phyloP scores from a whole-genome alignment of 2,797 vertebrate species.

The Sorex maritimensis region DNA sequence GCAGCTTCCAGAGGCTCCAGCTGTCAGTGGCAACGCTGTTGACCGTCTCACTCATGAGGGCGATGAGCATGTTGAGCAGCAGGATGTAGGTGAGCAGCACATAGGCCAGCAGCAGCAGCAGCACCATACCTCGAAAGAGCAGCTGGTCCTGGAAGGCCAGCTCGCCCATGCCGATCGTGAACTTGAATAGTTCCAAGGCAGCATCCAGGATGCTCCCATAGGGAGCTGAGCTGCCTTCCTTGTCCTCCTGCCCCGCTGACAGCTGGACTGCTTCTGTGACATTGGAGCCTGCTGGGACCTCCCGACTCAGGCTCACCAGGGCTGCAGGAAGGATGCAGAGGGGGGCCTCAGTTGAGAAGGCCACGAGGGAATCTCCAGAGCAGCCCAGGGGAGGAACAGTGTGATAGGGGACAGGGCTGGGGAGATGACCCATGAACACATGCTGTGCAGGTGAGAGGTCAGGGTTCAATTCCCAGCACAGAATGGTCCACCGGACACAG shows the following conservation, averaged over 20 bases:
- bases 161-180: slow-evolving; percentile 98
- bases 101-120: slow-evolving; percentile 95
- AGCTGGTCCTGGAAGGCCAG: slow-evolving; percentile 95
- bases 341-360: not conserved
- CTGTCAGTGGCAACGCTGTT: slow-evolving; percentile 92
- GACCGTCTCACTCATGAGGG: slow-evolving; percentile 97
- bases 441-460: too few species aligned
- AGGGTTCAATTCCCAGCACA: too few species aligned
- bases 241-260: fast-evolving
- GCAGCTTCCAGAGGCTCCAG: slow-evolving; percentile 96
- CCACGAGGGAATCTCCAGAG: not conserved
- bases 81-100: slow-evolving; percentile 97
- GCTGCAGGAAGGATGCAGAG: slow-evolving; percentile 88
- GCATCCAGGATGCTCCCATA: slow-evolving; percentile 92
- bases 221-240: slow-evolving; percentile 70
- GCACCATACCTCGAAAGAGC: slow-evolving; percentile 93
- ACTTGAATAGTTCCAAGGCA: slow-evolving; percentile 96
- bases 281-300: not conserved
- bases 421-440: not conserved
- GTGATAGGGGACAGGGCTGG: not conserved
- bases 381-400: not conserved
- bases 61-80: slow-evolving; percentile 98
- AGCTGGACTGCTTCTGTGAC: slow-evolving; percentile 70
- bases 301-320: slow-evolving; percentile 93
- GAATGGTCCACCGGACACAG: too few species aligned